A percentile compares a stretch with the other conserved stretches of the same genome.
These are phyloP conservation scores for Eucera pruinosa DNA, from an alignment of 2,888 invertebrate species.

Conservation along the genomic window DNA sequence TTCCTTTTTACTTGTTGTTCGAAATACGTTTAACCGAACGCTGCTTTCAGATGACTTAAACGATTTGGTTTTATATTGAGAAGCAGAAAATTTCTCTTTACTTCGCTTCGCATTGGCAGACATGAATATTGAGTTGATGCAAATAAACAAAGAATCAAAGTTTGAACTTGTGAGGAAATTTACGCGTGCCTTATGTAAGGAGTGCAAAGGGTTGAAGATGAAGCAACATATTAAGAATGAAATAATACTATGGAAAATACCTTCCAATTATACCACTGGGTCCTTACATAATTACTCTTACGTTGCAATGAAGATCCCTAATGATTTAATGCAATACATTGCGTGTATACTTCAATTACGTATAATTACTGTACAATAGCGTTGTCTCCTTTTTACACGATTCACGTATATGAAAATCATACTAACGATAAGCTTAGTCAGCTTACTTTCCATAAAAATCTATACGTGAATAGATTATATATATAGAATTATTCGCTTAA, in stretches of 20 bases:
- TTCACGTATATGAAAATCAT: slow-evolving; percentile 12
- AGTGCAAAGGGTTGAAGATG: not conserved
- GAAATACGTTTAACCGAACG: no score
- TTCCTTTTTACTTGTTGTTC: no score
- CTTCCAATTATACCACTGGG: not conserved
- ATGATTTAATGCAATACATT: slow-evolving; percentile 3
- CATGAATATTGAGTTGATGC: no score
- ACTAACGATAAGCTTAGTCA: slow-evolving; percentile 21
- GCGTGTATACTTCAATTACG: slow-evolving; percentile 29
- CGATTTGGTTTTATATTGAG: no score
- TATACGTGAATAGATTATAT: slow-evolving; percentile 26
- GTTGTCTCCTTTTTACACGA: slow-evolving; percentile 46
- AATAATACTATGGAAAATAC: not conserved
- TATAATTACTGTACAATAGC: slow-evolving; percentile 55
- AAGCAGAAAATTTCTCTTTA: no score
- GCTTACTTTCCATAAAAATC: slow-evolving; percentile 38
- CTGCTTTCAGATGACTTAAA: no score
- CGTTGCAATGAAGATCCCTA: slow-evolving; percentile 5
- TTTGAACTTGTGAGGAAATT: no score
- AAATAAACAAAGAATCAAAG: no score
- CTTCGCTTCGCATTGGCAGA: no score
- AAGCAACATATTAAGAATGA: not conserved
- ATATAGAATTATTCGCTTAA: slow-evolving; percentile 37
- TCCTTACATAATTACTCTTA: slow-evolving; percentile 11
- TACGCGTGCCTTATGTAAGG: no score